Percentiles rank a stretch among this genome's conserved stretches.
phyloP scores from a whole-genome alignment of 2,888 invertebrate species.

The Xanthia icteritia region DNA sequence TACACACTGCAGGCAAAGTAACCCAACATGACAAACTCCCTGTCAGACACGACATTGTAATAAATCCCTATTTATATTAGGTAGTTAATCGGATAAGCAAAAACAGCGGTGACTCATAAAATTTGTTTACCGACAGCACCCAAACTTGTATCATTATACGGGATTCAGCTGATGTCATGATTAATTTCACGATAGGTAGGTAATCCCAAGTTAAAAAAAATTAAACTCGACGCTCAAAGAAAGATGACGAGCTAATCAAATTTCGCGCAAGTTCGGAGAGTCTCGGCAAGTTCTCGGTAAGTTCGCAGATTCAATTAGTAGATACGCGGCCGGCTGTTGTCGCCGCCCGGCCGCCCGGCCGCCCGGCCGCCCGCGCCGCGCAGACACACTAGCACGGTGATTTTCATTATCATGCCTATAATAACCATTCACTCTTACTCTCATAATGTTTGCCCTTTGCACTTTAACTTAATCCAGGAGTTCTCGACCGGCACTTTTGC shows the following conservation, averaged over 20 bases:
- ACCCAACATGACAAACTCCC: conserved; percentile 2
- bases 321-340: conserved; percentile 77
- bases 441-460: conserved; percentile 63
- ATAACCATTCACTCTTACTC: conserved; percentile 66
- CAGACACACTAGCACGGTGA: conserved; percentile 65
- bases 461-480: conserved; percentile 38
- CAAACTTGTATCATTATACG: conserved; percentile 67
- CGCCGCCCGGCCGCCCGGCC: conserved; percentile 24
- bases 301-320: conserved; percentile 88
- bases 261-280: conserved; percentile 84
- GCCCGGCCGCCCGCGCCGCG: conserved; percentile 48
- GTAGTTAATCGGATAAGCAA: conserved; percentile 43
- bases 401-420: conserved; percentile 73
- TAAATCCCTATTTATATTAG: conserved; percentile 42
- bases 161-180: conserved; percentile 68
- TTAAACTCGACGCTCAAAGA: conserved; percentile 78
- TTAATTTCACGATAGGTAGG: conserved; percentile 71
- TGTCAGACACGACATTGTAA: conserved; percentile 15
- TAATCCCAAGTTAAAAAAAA: conserved; percentile 79
- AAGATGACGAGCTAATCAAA: conserved; percentile 87
- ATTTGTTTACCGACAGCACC: conserved; percentile 49
- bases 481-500: conserved; percentile 3
- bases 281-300: conserved; percentile 82
- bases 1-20: not conserved
- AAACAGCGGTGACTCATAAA: conserved; percentile 39